Conservation (phyloP, 1,140 invertebrate species). For the Pectinophora gossypiella region DNA sequence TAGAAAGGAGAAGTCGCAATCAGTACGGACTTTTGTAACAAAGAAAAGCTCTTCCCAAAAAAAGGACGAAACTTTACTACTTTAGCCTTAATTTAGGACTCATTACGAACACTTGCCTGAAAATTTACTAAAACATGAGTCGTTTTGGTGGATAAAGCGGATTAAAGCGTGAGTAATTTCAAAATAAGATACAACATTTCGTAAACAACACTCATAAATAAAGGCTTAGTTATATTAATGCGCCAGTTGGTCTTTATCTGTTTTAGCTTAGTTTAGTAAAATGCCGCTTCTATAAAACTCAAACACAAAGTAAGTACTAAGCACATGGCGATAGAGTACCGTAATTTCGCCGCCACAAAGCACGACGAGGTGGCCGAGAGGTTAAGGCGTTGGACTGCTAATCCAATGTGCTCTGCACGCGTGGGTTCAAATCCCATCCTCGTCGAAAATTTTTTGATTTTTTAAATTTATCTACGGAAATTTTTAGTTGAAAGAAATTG, state of each 20-base stretch:
- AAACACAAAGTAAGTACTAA: not conserved
- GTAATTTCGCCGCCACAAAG: conserved; percentile 19
- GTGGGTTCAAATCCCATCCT: conserved; percentile 94
- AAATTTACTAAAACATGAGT: too few relatives aligned
- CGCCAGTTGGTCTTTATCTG: not conserved
- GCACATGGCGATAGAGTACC: not conserved
- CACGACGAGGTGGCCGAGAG: conserved; percentile 90
- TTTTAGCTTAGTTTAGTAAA: not conserved
- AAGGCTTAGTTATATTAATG: not conserved
- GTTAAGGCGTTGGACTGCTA: conserved; percentile 94
- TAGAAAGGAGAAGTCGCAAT: not conserved
- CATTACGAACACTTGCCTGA: too few relatives aligned
- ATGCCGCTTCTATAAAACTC: not conserved
- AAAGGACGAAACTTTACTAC: too few relatives aligned
- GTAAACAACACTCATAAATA: not conserved
- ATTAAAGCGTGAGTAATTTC: not conserved
- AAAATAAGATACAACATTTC: not conserved
- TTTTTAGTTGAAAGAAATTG: not conserved
- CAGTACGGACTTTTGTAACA: too few relatives aligned
- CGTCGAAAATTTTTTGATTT: conserved; percentile 74
- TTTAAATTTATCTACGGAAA: not conserved
- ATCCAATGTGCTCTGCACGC: conserved; percentile 83
- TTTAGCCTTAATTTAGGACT: too few relatives aligned
- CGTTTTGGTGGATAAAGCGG: not conserved
- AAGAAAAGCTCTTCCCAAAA: too few relatives aligned